Evolutionary conservation across 1,140 invertebrate species (phyloP), one percentile per base, ranked within the genome.

Genomic region (Arion vulgaris): DNA sequence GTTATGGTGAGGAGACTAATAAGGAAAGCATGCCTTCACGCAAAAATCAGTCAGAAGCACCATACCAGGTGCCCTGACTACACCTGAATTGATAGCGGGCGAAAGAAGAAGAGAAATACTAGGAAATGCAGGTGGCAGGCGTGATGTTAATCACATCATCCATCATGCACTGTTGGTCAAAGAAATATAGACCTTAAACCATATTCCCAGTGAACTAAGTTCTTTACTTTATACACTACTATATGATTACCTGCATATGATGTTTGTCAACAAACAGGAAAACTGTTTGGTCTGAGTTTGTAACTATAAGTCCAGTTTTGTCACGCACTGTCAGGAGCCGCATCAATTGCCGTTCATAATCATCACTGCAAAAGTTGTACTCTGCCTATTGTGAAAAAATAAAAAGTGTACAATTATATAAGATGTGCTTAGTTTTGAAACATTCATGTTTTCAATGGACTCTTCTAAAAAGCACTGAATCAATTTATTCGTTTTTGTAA

Each of bases 261-360:
- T 90, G 87, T 83, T 88, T 88, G 80, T 91, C 89, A 45, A 91
- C 85, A 86, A 92, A 92, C 41, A 92, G 84, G 83, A 92, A 91
- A 86, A 91, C 86, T 28, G 89, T 87, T 86, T 92, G 90, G 53
- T 85, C 83, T 32, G 89, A 84, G 81, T 92, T 91, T 86, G 86
- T 91, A 78, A 92, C 89, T 73, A 92, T 91, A 34, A 91, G 86
- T 57, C 89, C 90, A 66, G 84, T 85, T 79, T 89, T 88, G 36
- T 91, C 88, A 45, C 87, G 87, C 26, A 85, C 82, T 36, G 87
- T 85, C 32, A 89, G 53, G 26, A 91, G 85, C 68, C 86, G 82
- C 82, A 90, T 85, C 66, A 90, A 82, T 81, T 91, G 90, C 74
- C 89, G 89, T 82, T 91, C 90, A 87, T 91, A 90, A 51, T 91